These are phyloP conservation scores for Sceliomorpha sp. DNA, from an alignment of 2,888 invertebrate species.

Conservation along the genomic window DNA sequence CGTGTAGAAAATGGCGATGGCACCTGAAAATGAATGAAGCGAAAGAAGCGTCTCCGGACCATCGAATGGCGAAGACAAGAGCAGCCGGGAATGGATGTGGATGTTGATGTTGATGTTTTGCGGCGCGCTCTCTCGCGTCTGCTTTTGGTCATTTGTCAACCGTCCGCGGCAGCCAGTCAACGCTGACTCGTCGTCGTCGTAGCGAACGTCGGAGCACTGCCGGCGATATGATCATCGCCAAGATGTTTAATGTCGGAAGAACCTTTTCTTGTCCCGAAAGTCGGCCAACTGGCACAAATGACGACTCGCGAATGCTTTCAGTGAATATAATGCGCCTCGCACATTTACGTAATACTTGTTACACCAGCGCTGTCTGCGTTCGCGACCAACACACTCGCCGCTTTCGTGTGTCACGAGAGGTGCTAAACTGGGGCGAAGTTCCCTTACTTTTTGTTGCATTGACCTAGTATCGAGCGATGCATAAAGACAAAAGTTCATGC, in stretches of 20 bases:
- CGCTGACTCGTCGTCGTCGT: neutral
- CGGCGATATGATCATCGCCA: neutral
- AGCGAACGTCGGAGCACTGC: neutral
- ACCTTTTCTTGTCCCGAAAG: neutral
- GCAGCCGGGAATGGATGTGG: constrained; percentile 1
- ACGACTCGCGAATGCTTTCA: neutral
- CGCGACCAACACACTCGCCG: constrained; percentile 4
- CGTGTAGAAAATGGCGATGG: constrained; percentile 39
- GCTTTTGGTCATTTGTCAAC: constrained; percentile 9
- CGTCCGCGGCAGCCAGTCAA: neutral
- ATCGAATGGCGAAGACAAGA: constrained; percentile 7
- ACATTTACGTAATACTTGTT: constrained; percentile 23
- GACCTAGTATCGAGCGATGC: constrained; percentile 21
- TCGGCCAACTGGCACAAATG: constrained; percentile 6
- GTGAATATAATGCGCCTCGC: constrained; percentile 9
- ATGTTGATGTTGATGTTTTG: constrained; percentile 12
- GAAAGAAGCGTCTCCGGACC: too few species aligned
- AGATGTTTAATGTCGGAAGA: constrained; percentile 2
- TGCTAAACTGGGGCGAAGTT: constrained; percentile 15
- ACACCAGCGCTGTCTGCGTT: constrained; percentile 15
- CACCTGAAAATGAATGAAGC: constrained; percentile 27
- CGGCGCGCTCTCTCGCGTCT: constrained; percentile 5
- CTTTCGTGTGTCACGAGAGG: constrained; percentile 10
- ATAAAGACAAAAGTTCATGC: constrained; percentile 20
- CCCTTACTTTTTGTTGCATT: constrained; percentile 17